Conservation (phyloP, 2,113 vertebrate species). For the Sciurus niger region DNA sequence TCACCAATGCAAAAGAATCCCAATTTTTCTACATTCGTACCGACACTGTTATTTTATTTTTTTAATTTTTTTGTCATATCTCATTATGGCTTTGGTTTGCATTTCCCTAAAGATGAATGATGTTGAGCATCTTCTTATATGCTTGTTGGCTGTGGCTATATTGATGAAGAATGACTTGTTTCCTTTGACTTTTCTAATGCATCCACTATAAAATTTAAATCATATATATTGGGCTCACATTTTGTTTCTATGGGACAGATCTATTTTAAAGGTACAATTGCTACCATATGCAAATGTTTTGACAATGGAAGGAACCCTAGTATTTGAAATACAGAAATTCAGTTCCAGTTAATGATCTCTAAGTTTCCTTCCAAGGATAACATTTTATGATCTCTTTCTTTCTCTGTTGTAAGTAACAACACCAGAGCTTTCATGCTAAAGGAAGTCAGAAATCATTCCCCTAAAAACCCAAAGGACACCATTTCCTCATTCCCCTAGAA, state of each 20-base stretch:
- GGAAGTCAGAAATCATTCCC: not conserved
- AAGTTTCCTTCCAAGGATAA: not conserved
- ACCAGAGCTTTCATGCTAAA: not conserved
- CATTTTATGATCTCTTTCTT: not conserved
- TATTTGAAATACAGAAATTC: constrained; percentile 6
- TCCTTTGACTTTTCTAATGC: not conserved
- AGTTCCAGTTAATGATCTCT: constrained; percentile 8
- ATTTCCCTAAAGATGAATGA: not conserved
- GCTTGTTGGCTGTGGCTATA: not conserved
- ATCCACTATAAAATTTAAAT: not conserved
- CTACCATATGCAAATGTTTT: not conserved
- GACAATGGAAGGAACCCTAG: not conserved
- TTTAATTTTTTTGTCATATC: not conserved
- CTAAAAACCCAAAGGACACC: not conserved
- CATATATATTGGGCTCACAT: not conserved
- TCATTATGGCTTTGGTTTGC: not conserved
- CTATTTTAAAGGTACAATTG: not conserved
- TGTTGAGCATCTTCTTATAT: not conserved
- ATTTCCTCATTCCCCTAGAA: not conserved
- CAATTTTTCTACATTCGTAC: not conserved
- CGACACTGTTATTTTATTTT: not conserved
- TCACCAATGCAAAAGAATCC: not conserved
- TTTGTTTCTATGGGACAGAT: not conserved
- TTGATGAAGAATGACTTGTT: not conserved
- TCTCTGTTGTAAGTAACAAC: not conserved